phyloP scores from a whole-genome alignment of 2,113 vertebrate genomes.

The Coregonus clupeaformis region DNA sequence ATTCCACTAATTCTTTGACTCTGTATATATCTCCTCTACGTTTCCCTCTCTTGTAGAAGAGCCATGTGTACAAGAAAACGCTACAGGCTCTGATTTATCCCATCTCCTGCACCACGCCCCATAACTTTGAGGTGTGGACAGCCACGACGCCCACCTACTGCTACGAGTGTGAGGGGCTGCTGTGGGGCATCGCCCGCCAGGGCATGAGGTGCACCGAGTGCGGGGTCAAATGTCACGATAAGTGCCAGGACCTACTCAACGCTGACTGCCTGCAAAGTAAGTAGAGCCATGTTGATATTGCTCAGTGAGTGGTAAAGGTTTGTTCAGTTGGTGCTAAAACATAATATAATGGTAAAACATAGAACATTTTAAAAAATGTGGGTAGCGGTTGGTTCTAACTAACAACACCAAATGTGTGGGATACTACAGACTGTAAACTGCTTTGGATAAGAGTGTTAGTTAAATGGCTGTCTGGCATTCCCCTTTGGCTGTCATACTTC shows the following conservation, averaged over 20 bases:
- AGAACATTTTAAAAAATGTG: too few species aligned
- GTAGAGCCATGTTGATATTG: slow-evolving; percentile 33
- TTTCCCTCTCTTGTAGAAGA: slow-evolving; percentile 78
- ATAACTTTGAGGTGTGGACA: slow-evolving; percentile 99
- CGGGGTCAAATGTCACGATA: slow-evolving; percentile 97
- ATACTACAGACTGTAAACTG: too few species aligned
- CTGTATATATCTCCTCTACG: background rate
- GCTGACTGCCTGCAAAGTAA: slow-evolving; percentile 98
- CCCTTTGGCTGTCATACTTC: too few species aligned
- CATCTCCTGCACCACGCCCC: slow-evolving; percentile 97
- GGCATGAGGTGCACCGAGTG: slow-evolving; percentile 98
- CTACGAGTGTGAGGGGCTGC: slow-evolving; percentile 97
- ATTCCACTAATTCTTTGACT: background rate
- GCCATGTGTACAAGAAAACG: slow-evolving; percentile 99
- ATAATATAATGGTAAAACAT: too few species aligned
- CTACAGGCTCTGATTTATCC: slow-evolving; percentile 99
- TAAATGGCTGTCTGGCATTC: too few species aligned
- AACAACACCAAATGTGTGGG: too few species aligned
- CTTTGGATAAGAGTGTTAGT: too few species aligned
- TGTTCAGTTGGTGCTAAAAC: too few species aligned
- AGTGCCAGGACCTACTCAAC: slow-evolving; percentile 98
- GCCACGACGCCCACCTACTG: slow-evolving; percentile 99
- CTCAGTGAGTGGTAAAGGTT: too few species aligned
- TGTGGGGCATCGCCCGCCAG: slow-evolving; percentile 98
- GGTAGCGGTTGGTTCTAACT: too few species aligned